Percentiles rank a stretch among this genome's conserved stretches.
Conservation (phyloP, 2,797 vertebrate species). For the Helarctos malayanus region DNA sequence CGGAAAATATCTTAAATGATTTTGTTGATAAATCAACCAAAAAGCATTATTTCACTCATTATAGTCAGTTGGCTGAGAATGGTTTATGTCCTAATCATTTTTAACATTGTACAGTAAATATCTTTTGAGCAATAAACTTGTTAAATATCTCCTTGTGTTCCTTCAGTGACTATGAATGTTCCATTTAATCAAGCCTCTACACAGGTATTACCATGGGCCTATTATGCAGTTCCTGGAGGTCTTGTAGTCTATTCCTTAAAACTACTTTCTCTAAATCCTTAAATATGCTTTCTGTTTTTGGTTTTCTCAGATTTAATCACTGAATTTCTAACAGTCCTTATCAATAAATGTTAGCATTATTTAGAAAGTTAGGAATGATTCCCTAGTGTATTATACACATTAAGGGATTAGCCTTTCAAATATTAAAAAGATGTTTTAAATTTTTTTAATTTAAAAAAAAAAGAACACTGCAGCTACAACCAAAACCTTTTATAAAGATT, state of each 20-base stretch:
- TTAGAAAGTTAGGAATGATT: constrained; percentile 39
- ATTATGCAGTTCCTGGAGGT: neutral
- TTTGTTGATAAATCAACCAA: constrained; percentile 50
- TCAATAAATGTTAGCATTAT: neutral
- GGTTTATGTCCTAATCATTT: neutral
- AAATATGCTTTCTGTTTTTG: constrained; percentile 37
- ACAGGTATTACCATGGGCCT: neutral
- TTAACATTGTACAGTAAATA: constrained; percentile 34
- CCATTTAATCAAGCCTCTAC: neutral
- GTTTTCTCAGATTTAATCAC: neutral
- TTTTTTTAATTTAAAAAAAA: constrained; percentile 34
- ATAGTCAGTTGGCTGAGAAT: neutral
- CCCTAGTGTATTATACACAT: neutral
- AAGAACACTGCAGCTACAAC: constrained; percentile 70
- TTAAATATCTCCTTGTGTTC: neutral
- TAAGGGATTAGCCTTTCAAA: constrained; percentile 58
- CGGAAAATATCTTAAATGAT: constrained; percentile 11
- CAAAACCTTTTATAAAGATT: constrained; percentile 53
- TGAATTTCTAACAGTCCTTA: neutral
- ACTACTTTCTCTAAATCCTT: constrained; percentile 34
- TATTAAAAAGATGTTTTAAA: constrained; percentile 35
- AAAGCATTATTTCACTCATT: constrained; percentile 44
- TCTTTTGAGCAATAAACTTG: constrained; percentile 23
- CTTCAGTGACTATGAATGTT: neutral
- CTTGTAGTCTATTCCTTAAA: constrained; percentile 26